Conservation (phyloP, 2,113 vertebrate genomes). For the Sciurus niger region DNA sequence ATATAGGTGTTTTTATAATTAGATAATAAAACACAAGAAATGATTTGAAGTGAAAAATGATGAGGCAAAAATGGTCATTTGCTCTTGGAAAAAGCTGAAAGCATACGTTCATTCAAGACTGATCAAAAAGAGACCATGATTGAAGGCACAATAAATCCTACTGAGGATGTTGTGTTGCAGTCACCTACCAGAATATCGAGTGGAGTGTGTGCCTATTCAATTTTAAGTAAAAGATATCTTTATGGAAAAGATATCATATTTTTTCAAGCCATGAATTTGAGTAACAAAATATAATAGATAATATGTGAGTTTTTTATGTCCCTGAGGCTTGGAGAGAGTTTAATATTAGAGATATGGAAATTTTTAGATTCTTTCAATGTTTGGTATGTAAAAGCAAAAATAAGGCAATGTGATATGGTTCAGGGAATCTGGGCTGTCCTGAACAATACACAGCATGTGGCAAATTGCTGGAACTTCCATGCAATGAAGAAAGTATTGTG, state of each 20-base stretch:
- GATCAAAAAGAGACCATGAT: not conserved
- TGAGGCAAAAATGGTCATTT: not conserved
- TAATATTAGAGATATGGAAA: not conserved
- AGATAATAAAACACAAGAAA: not conserved
- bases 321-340: not conserved
- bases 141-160: not conserved
- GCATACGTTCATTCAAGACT: not conserved
- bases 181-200: too few relatives aligned
- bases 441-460: not conserved
- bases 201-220: not conserved
- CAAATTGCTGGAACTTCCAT: not conserved
- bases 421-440: not conserved
- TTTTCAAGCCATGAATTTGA: not conserved
- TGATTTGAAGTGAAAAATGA: not conserved
- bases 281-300: not conserved
- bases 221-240: slow-evolving; percentile 33
- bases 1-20: slow-evolving; percentile 11
- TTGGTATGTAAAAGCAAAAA: not conserved
- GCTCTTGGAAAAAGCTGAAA: not conserved
- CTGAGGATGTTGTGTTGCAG: not conserved
- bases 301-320: not conserved
- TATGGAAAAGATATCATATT: not conserved
- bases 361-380: not conserved
- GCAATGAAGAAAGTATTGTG: not conserved
- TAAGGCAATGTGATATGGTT: not conserved